Percentiles rank a stretch among this genome's conserved stretches.
Conservation (phyloP, 2,797 vertebrate genomes). For the Sebastes cheni region DNA sequence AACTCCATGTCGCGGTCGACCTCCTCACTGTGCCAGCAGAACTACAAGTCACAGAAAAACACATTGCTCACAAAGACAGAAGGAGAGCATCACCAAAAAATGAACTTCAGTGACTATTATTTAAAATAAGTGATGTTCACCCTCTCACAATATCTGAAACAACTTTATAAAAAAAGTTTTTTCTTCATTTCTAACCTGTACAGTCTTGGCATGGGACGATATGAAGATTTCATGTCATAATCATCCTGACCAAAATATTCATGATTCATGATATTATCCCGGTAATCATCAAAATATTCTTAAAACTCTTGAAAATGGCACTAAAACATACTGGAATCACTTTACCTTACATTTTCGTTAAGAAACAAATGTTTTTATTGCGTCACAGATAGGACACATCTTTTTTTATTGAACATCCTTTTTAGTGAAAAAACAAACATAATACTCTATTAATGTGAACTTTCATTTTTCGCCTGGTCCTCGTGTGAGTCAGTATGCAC, state of each 20-base stretch:
- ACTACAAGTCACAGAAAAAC: constrained; percentile 72
- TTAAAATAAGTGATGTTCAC: neutral
- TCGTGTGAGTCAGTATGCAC: neutral
- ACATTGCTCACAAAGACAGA: neutral
- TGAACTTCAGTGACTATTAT: neutral
- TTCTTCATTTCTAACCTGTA: neutral
- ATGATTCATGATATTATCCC: no score
- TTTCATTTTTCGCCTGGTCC: neutral
- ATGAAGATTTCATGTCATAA: neutral
- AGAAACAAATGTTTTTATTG: neutral
- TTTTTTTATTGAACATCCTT: no score
- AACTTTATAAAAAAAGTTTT: neutral
- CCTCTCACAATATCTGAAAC: neutral
- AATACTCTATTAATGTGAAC: neutral
- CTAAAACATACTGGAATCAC: neutral
- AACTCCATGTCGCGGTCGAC: constrained; percentile 87
- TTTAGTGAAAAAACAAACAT: neutral
- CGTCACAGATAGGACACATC: neutral
- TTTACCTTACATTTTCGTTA: neutral
- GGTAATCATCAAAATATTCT: neutral
- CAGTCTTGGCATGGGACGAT: neutral
- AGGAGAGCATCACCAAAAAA: neutral
- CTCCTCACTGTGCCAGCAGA: constrained; percentile 87
- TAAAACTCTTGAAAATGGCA: neutral
- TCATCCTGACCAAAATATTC: neutral